Base-by-base conservation (phyloP, 1,140 invertebrate species). In the Tenebrio molitor region DNA sequence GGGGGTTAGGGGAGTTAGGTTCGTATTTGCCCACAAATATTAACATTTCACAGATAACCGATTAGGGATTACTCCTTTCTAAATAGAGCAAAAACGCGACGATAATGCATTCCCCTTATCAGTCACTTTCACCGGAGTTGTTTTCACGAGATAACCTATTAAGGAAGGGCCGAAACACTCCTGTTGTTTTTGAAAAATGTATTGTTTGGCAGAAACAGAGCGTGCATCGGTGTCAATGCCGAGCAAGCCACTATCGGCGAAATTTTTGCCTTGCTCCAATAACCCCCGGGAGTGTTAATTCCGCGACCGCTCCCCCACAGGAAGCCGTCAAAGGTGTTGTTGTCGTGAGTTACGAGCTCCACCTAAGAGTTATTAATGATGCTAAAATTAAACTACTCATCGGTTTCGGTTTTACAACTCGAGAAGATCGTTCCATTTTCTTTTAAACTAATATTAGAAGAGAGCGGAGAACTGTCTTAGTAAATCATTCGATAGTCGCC, bases 201-300 rank as follows among this genome's bases (percentile, higher is more conserved):
- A 53, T 58, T 58, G 50, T 58, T 58, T 25, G 15, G 12, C 8
- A 14, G 5, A 39, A 39, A 12, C 36, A 39, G 36, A 39, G 36
- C 36, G 36, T 39, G 36, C n/a, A 58, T 33, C 23, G 23, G 23
- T 58, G 50, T 58, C 50, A 58, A 58, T 58, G 50, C 23, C 10
- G 19, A n/a, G n/a, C n/a, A n/a, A n/a, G n/a, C n/a, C n/a, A n/a
- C n/a, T n/a, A n/a, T 39, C 12, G 36, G 36, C n/a, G 12, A 7
- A 39, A 33, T 58, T 58, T 58, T 58, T 25, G 50, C 21, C n/a
- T 58, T 58, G 50, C 50, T 58, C 36, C 12, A 39, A 12, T 39
- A 7, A 5, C n/a, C 2, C 5, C 10, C 4, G 10, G 10, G 4
- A 33, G 29, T 33, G 29, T 4, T 33, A 10, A n/a, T n/a, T n/a